Conservation (phyloP, 35 echinoderm and acorn worm genomes). For the Apostichopus californicus region DNA sequence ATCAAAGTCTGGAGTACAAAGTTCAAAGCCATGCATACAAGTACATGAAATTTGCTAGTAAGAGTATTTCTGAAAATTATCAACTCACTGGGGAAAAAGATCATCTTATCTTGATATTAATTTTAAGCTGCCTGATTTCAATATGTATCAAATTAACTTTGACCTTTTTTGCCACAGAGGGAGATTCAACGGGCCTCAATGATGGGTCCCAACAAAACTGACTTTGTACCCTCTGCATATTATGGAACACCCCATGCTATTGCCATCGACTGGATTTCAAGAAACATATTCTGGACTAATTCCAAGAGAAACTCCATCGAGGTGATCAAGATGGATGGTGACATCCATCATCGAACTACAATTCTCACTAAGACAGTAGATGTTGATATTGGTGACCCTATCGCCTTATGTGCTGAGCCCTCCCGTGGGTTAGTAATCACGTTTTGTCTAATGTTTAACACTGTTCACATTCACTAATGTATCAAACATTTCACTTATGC, state of each 20-base stretch:
- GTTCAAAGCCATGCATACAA: too few species aligned
- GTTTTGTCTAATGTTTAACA: too few species aligned
- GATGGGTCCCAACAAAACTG: constrained; percentile 41
- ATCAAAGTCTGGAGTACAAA: too few species aligned
- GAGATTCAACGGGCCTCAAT: constrained; percentile 50
- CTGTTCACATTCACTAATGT: too few species aligned
- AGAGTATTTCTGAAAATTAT: too few species aligned
- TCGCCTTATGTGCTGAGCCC: constrained; percentile 69
- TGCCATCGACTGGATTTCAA: constrained; percentile 71
- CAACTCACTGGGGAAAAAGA: too few species aligned
- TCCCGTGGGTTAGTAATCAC: constrained; percentile 52
- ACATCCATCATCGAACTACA: constrained; percentile 53
- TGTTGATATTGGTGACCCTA: constrained; percentile 57
- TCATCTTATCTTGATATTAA: too few species aligned
- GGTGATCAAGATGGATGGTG: constrained; percentile 75
- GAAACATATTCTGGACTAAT: constrained; percentile 84
- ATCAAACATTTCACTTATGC: too few species aligned
- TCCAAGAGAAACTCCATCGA: constrained; percentile 71
- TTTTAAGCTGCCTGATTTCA: too few species aligned
- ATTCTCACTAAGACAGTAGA: constrained; percentile 43
- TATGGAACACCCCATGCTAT: constrained; percentile 54
- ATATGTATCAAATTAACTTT: too few species aligned
- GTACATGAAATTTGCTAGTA: too few species aligned
- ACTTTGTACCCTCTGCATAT: constrained; percentile 64
- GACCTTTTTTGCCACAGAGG: background rate